Evolutionary conservation across 2,113 vertebrate genomes (phyloP), one percentile per base, ranked within the genome.

Genomic region (Perognathus longimembris): DNA sequence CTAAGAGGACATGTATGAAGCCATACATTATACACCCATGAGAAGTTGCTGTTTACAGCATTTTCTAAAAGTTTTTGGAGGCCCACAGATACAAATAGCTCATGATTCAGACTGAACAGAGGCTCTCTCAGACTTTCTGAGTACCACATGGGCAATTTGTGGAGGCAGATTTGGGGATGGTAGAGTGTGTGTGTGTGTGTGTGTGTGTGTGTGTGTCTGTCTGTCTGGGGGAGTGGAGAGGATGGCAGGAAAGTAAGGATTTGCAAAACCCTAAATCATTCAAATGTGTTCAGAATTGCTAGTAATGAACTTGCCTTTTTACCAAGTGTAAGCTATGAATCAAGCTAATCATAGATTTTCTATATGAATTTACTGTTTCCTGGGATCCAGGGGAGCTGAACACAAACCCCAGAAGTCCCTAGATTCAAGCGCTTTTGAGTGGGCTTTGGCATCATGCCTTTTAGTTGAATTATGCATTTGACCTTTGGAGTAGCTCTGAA

Each of bases 221-320:
- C 6, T 45, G 45, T 45, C 6, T 45, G 17, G 2, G 50, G 12
- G 1, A 17, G 50, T 12, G 50, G 50, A 18, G 50, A 15, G 3
- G 11, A 54, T 54, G 50, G 15, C 14, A 54, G 50, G 50, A 15
- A 54, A 15, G 50, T 54, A 54, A 54, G 12, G 50, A 54, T 54
- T 54, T 54, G 50, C 1, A 15, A 54, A 18, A 54, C 50, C 50
- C 50, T 54, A 2, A 12, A 8, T 77, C 10, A 63, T 36, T 93
- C 57, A 92, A 63, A 20, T 88, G 34, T 45, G 66, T 91, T 82
- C 54, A 75, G 36, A 86, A 84, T 86, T 83, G 59, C 42, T 85
- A 82, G 2, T 14, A 1, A 15, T 64, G 34, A 77, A 59, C n/a
- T 77, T 81, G 32, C 30, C 89, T 85, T 85, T 54, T 74, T 30